Base-by-base conservation (phyloP, 2,888 invertebrate species). In the Trachelus stipa region DNA sequence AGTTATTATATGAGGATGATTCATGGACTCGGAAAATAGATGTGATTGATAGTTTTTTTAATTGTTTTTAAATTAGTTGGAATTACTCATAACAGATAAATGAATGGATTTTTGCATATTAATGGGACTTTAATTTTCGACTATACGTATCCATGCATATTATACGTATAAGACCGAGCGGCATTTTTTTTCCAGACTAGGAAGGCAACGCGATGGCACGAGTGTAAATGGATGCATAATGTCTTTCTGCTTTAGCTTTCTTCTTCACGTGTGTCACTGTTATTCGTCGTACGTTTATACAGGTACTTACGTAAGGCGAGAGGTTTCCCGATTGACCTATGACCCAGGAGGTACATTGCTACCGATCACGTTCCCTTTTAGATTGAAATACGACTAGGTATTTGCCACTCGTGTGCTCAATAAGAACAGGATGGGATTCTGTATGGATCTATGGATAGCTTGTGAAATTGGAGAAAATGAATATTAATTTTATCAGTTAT, bases 321-420 rank as follows among this genome's bases (percentile, higher is more conserved):
- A 76, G 23, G 75, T 78, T 78, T 76, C 76, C 76, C 76, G 73
- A 40, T 73, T 78, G 78, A 78, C 73, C 78, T 76, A 33, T 78
- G 78, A 78, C 76, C 76, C 73, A 69, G 71, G 31, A 71, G 33
- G 71, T 34, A 71, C 31, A 23, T 56, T 56, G 56, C 56, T 56
- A 56, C 56, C 23, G 56, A 56, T 56, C 56, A 56, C 56, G 56
- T 56, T 56, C 23, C 56, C 56, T 56, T 56, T 2, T 23, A 0
- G 23, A 56, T 56, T 56, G 23, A 56, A 56, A 56, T 56, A 56
- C 56, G 23, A 56, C 56, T 56, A 56, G 56, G 56, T 56, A 56
- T 56, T 56, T 56, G 56, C 56, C 56, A 56, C 56, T 56, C 56
- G 56, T 23, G 56, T 56, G 9, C 56, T 56, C 23, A 15, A 15